Evolutionary conservation across 2,113 vertebrate species (phyloP).

Genomic region (Urocitellus parryii): DNA sequence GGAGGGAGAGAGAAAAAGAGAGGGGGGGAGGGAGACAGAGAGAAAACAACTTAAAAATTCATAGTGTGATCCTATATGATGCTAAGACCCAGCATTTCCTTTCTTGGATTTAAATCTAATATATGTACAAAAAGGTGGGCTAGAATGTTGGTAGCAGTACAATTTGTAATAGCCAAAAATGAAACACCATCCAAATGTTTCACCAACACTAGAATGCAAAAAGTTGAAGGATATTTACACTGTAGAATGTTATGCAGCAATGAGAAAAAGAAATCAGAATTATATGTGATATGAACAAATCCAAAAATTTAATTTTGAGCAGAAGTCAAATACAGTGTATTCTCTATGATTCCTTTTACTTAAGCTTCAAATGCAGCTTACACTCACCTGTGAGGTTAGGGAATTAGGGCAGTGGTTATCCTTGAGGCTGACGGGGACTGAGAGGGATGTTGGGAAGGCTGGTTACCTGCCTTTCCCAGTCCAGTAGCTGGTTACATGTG

Average conservation of each 20-base stretch:
- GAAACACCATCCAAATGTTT: not conserved
- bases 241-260: not conserved
- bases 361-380: not conserved
- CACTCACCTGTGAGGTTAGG: not conserved
- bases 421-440: fast-evolving
- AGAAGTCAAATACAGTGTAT: not conserved
- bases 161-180: not conserved
- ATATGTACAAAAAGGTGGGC: not conserved
- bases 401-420: not conserved
- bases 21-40: not conserved
- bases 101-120: not conserved
- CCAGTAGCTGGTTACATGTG: not conserved
- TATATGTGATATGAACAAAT: not conserved
- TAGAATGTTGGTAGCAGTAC: not conserved
- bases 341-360: not conserved
- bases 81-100: not conserved
- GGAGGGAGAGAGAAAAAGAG: no score
- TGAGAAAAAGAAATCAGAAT: not conserved
- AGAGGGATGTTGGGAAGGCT: not conserved
- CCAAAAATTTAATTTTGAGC: not conserved
- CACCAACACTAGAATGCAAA: not conserved
- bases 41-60: not conserved
- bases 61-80: not conserved
- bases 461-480: not conserved
- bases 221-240: not conserved